A percentile compares a stretch with the other conserved stretches of the same genome.
Evolutionary conservation across 1,140 invertebrate genomes (phyloP).

Genomic region (Dreissena polymorpha): DNA sequence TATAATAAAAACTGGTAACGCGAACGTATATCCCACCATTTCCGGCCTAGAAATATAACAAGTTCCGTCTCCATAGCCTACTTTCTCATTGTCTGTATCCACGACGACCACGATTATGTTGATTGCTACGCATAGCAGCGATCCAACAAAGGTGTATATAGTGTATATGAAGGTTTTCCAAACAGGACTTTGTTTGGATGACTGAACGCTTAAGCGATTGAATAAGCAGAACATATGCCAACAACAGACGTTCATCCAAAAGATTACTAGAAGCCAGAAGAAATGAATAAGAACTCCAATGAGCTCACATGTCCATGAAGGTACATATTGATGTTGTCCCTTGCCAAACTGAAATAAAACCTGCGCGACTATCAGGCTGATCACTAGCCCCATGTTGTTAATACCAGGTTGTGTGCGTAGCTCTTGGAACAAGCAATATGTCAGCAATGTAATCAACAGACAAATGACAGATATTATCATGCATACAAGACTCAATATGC

Average conservation of each 20-base stretch:
- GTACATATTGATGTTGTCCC: not conserved
- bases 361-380: slow-evolving; percentile 77
- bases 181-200: not conserved
- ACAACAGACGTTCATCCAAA: slow-evolving; percentile 97
- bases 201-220: no score
- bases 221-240: slow-evolving; percentile 80
- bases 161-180: not conserved
- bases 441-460: slow-evolving; percentile 75
- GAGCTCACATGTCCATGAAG: slow-evolving; percentile 68
- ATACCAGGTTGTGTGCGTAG: slow-evolving; percentile 79
- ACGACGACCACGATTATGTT: slow-evolving; percentile 5
- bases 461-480: slow-evolving; percentile 76
- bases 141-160: not conserved
- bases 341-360: slow-evolving; percentile 78
- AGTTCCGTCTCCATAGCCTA: slow-evolving; percentile 27
- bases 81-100: not conserved
- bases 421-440: slow-evolving; percentile 75
- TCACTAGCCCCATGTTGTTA: slow-evolving; percentile 78
- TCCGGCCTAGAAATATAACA: slow-evolving; percentile 8
- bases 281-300: slow-evolving; percentile 92
- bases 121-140: not conserved
- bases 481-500: slow-evolving; percentile 65
- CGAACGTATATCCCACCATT: slow-evolving; percentile 27
- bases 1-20: slow-evolving; percentile 5
- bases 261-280: slow-evolving; percentile 94